Percentiles rank a stretch among this genome's conserved stretches.
These are phyloP conservation scores for Sebastes kiyomatsui DNA, from an alignment of 2,797 vertebrate genomes.

Conservation along the genomic window DNA sequence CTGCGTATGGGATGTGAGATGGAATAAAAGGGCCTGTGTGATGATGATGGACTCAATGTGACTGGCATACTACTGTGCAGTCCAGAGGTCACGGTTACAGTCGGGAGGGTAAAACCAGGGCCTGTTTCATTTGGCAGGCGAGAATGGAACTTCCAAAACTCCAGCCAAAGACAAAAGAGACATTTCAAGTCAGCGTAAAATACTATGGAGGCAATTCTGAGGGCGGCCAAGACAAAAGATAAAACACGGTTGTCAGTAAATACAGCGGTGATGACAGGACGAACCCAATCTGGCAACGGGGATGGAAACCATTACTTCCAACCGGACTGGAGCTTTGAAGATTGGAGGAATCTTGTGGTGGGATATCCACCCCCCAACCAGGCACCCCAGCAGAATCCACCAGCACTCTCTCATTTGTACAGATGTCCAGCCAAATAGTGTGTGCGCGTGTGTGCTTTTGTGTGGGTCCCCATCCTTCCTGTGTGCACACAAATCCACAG, in stretches of 20 bases:
- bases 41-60: constrained; percentile 60
- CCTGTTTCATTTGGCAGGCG: constrained; percentile 59
- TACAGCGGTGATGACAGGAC: constrained; percentile 74
- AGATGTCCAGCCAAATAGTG: constrained; percentile 67
- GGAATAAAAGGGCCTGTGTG: constrained; percentile 2
- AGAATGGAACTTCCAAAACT: constrained; percentile 62
- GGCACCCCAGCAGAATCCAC: constrained; percentile 53
- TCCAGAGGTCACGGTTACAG: constrained; percentile 61
- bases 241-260: constrained; percentile 73
- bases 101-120: constrained; percentile 38
- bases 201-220: constrained; percentile 49
- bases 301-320: constrained; percentile 83
- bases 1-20: constrained; percentile 3
- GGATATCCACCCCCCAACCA: constrained; percentile 50
- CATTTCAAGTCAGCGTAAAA: constrained; percentile 69
- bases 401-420: constrained; percentile 61
- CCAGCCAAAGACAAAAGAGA: constrained; percentile 69
- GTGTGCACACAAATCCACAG: constrained; percentile 46
- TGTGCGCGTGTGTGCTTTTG: constrained; percentile 12
- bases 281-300: constrained; percentile 73
- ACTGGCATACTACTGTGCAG: constrained; percentile 57
- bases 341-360: constrained; percentile 76
- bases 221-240: constrained; percentile 73
- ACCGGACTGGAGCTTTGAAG: constrained; percentile 75
- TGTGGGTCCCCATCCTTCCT: constrained; percentile 27